phyloP scores from a whole-genome alignment of 2,888 invertebrate species.

The Stratiomys singularior region DNA sequence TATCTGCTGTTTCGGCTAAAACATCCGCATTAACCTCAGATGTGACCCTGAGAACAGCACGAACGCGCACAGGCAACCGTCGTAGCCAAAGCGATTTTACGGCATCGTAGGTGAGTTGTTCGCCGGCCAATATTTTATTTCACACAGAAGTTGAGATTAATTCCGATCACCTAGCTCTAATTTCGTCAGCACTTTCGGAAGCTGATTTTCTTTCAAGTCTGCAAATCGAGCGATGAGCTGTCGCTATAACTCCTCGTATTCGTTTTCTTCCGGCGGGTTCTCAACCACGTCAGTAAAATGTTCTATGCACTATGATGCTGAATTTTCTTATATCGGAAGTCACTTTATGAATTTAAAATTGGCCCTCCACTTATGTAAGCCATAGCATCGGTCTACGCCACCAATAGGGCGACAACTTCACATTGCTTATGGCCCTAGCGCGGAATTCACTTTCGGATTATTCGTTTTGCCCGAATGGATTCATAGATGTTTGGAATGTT shows the following conservation, averaged over 20 bases:
- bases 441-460: not conserved
- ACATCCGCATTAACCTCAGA: conserved; percentile 47
- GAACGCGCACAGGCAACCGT: conserved; percentile 53
- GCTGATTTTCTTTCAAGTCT: not conserved
- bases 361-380: not conserved
- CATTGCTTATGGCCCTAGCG: not conserved
- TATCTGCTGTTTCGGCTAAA: conserved; percentile 50
- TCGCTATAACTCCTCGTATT: not conserved
- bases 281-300: conserved; percentile 1
- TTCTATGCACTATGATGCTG: not conserved
- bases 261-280: not conserved
- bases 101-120: conserved; percentile 52
- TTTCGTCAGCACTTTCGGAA: not conserved
- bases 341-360: not conserved
- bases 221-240: not conserved
- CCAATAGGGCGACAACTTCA: conserved; percentile 24
- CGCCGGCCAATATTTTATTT: conserved; percentile 54
- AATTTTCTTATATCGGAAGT: not conserved
- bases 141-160: conserved; percentile 54
- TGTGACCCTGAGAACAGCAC: conserved; percentile 53
- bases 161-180: conserved; percentile 55
- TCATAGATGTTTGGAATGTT: too few species aligned
- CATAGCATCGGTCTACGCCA: not conserved
- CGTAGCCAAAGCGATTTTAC: conserved; percentile 54
- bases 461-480: too few species aligned